Conservation (phyloP, 1,140 invertebrate species). For the Proales similis region DNA sequence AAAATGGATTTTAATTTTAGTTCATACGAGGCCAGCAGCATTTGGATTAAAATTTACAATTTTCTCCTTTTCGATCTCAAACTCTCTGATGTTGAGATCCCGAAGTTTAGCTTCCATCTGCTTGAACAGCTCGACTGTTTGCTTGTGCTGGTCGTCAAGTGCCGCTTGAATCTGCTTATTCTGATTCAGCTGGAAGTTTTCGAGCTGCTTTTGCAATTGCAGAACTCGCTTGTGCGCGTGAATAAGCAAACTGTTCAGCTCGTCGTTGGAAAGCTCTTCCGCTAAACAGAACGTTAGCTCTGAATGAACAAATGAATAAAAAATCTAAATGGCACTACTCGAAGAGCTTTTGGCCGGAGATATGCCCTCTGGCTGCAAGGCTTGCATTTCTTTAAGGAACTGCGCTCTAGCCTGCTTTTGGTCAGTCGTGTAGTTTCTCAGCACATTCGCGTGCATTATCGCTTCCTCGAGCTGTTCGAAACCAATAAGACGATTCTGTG, state of each 20-base stretch:
- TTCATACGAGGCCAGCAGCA: conserved; percentile 39
- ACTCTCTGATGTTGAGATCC: conserved; percentile 42
- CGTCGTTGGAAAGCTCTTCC: conserved; percentile 53
- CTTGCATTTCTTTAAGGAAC: conserved; percentile 36
- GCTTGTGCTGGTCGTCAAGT: conserved; percentile 45
- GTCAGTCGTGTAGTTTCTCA: conserved; percentile 28
- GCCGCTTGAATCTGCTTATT: conserved; percentile 44
- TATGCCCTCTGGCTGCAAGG: conserved; percentile 33
- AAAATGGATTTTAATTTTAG: conserved; percentile 11
- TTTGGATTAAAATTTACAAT: conserved; percentile 43
- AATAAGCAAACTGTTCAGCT: conserved; percentile 55
- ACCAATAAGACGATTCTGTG: too few species aligned
- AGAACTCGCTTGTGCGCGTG: conserved; percentile 57
- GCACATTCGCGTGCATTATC: conserved; percentile 23
- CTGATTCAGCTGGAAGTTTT: conserved; percentile 51
- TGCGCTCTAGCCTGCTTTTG: conserved; percentile 26
- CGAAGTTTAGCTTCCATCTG: conserved; percentile 42
- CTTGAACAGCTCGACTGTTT: conserved; percentile 43
- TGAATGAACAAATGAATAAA: background rate
- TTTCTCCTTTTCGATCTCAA: conserved; percentile 45
- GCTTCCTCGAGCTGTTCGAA: conserved; percentile 20
- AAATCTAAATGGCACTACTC: background rate
- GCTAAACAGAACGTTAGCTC: conserved; percentile 40
- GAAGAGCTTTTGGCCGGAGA: background rate
- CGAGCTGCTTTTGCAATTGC: conserved; percentile 55